Evolutionary conservation across 2,797 vertebrate species (phyloP), one percentile per base, ranked within the genome.

Genomic region (Schizothorax lantsangensis): DNA sequence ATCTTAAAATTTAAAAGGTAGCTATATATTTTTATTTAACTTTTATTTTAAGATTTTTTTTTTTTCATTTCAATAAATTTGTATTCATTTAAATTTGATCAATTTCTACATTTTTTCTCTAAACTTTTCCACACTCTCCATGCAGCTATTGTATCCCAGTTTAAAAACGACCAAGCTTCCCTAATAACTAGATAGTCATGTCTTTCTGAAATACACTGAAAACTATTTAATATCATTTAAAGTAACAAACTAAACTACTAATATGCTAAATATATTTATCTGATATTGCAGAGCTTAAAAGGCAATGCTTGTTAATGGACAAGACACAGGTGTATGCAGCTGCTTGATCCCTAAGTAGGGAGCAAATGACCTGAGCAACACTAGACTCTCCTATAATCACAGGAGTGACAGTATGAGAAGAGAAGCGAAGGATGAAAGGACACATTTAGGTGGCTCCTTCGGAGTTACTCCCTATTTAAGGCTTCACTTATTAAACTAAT

Each of bases 311-410:
- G 36, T 30, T 72, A 83, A 72, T 38, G 15, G 33, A 54, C 33
- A 26, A 54, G 36, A 72, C 26, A 26, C 78, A 30, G 36, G 49
- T 83, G 62, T 36, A 4, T 49, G 43, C 43, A 69, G 64, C 45
- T n/a, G 79, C 62, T 81, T 68, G 64, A 47, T 81, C 30, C 59
- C 40, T 5, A 8, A 15, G 33, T 12, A 80, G 11, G n/a, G 40
- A 80, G 78, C 5, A 64, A 80, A 80, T 64, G 57, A 80, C 38
- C 59, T 43, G 54, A 79, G 57, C 38, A n/a, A 59, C 57, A 30
- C 8, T 59, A 36, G 21, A 43, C 33, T 43, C 77, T 80, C 38
- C 57, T 80, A 33, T 66, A 66, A 80, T 45, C 40, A 66, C 23
- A 43, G 23, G 36, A 80, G 57, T 14, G 57, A 64, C 57, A 30